A percentile compares a stretch with the other conserved stretches of the same genome.
Evolutionary conservation across 2,113 vertebrate species (phyloP).

Genomic region (Thalassarche chlororhynchos): DNA sequence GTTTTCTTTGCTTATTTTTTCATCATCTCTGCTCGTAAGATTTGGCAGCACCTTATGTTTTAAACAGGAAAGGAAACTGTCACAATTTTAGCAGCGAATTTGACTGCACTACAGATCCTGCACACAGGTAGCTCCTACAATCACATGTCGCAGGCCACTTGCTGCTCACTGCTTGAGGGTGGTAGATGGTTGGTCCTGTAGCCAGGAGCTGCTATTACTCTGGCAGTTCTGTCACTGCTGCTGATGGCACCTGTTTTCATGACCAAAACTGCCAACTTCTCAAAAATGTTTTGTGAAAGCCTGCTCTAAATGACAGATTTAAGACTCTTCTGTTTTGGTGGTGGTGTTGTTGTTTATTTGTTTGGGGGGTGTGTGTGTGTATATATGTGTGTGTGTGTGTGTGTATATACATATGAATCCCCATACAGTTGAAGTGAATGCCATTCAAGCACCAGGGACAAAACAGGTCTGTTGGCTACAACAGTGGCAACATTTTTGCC

Average conservation of each 20-base stretch:
- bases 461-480: background rate
- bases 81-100: background rate
- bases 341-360: background rate
- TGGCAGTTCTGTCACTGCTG: background rate
- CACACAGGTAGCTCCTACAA: background rate
- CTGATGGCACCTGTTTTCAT: background rate
- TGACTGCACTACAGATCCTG: background rate
- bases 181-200: background rate
- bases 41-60: background rate
- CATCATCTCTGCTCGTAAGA: background rate
- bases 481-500: background rate
- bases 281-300: background rate
- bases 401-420: background rate
- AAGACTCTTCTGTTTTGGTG: background rate
- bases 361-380: no score
- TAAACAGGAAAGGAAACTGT: background rate
- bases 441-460: background rate
- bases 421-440: background rate
- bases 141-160: background rate
- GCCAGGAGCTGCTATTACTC: background rate
- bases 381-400: no score
- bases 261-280: background rate
- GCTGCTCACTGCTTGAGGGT: background rate
- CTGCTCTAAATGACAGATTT: background rate
- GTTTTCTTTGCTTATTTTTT: background rate